phyloP scores from a whole-genome alignment of 2,888 invertebrate genomes.

The Agonopterix subpropinquella region DNA sequence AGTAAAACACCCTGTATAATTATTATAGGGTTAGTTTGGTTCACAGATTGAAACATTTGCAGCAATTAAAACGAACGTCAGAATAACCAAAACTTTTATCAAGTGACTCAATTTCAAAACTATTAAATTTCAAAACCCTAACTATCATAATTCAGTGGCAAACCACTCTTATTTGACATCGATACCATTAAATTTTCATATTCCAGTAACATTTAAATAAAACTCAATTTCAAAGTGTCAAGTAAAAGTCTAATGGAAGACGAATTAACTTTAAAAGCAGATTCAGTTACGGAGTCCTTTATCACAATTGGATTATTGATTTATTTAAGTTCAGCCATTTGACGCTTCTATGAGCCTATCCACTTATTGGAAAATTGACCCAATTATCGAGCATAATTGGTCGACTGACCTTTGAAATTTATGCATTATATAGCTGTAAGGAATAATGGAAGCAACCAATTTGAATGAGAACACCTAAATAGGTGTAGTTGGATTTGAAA shows the following conservation, averaged over 20 bases:
- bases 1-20: no score
- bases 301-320: conserved; percentile 6
- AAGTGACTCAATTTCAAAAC: no score
- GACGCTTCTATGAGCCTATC: background rate
- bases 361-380: conserved; percentile 14
- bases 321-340: conserved; percentile 1
- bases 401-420: background rate
- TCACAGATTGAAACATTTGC: no score
- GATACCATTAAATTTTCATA: no score
- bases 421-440: conserved; percentile 15
- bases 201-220: background rate
- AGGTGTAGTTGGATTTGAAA: no score
- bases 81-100: no score
- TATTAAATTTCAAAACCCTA: no score
- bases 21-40: no score
- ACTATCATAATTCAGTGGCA: no score
- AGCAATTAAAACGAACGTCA: no score
- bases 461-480: no score
- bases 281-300: conserved; percentile 5
- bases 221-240: background rate
- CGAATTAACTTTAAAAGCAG: conserved; percentile 5
- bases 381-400: conserved; percentile 25
- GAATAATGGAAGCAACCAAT: background rate
- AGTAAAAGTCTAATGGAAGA: conserved; percentile 7
- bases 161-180: no score